Conservation (phyloP, 2,113 vertebrate genomes). For the Sarotherodon lohbergeri region DNA sequence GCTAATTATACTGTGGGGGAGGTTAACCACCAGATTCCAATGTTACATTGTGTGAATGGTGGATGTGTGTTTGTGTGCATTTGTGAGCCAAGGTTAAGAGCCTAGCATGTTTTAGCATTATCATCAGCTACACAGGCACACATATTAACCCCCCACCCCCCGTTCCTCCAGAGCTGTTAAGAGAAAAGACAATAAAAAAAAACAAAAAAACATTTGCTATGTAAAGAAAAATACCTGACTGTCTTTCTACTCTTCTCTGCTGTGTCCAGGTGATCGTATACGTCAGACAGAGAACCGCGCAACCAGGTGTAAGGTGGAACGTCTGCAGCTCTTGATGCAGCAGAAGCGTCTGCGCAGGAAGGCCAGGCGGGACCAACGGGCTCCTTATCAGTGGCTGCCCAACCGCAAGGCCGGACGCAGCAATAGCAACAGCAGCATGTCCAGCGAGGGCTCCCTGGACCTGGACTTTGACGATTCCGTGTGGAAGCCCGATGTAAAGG, state of each 20-base stretch:
- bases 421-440: constrained; percentile 85
- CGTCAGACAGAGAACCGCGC: constrained; percentile 96
- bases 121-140: not conserved
- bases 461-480: constrained; percentile 95
- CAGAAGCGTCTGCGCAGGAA: constrained; percentile 93
- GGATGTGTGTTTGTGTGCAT: not conserved
- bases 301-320: constrained; percentile 94
- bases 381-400: constrained; percentile 90
- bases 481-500: constrained; percentile 96
- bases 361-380: constrained; percentile 86
- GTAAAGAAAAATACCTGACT: not conserved
- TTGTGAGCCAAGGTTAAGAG: not conserved
- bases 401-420: constrained; percentile 89
- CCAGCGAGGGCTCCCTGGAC: constrained; percentile 86
- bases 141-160: not conserved
- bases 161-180: not conserved
- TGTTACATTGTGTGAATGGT: not conserved
- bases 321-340: constrained; percentile 93
- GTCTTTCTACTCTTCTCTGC: not conserved
- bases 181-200: not conserved
- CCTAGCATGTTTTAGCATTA: not conserved
- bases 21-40: constrained; percentile 21
- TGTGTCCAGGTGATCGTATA: constrained; percentile 81
- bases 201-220: rapidly evolving
- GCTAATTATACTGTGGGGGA: constrained; percentile 37